Conservation (phyloP, 1,140 invertebrate genomes). For the Caenorhabditis tropicalis region DNA sequence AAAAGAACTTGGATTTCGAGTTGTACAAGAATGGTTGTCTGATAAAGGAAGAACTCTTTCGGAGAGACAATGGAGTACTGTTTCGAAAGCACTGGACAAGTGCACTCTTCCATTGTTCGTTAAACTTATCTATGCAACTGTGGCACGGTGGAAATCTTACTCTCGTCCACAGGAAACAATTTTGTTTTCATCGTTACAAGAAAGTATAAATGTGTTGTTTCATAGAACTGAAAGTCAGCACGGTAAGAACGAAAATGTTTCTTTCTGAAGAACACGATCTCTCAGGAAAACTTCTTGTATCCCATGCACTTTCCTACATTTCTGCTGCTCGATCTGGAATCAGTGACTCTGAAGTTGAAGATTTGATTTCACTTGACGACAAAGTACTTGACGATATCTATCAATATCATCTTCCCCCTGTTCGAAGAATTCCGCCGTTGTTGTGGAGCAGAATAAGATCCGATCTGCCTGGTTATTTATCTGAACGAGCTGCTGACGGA, state of each 20-base stretch:
- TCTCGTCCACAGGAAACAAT: constrained; percentile 89
- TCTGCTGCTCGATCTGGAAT: constrained; percentile 89
- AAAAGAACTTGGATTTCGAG: constrained; percentile 85
- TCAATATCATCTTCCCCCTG: constrained; percentile 95
- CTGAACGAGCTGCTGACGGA: constrained; percentile 92
- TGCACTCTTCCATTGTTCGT: constrained; percentile 96
- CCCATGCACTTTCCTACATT: constrained; percentile 91
- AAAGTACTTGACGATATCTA: constrained; percentile 93
- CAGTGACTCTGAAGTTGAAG: constrained; percentile 90
- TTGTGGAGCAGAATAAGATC: constrained; percentile 93
- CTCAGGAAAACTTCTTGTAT: constrained; percentile 82
- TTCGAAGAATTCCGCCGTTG: constrained; percentile 89
- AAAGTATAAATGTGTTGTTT: constrained; percentile 95
- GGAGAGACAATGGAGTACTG: constrained; percentile 91
- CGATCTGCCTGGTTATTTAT: constrained; percentile 92
- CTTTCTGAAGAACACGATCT: background rate
- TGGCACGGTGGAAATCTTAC: constrained; percentile 85
- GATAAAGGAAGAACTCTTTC: constrained; percentile 86
- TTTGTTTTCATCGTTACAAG: constrained; percentile 91
- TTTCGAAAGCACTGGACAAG: constrained; percentile 86
- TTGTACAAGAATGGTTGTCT: constrained; percentile 92
- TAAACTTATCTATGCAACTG: constrained; percentile 87
- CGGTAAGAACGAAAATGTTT: constrained; percentile 69
- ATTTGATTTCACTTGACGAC: constrained; percentile 88
- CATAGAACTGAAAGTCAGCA: constrained; percentile 89